phyloP scores from a whole-genome alignment of 2,797 vertebrate species.

The Chaetophractus vellerosus region DNA sequence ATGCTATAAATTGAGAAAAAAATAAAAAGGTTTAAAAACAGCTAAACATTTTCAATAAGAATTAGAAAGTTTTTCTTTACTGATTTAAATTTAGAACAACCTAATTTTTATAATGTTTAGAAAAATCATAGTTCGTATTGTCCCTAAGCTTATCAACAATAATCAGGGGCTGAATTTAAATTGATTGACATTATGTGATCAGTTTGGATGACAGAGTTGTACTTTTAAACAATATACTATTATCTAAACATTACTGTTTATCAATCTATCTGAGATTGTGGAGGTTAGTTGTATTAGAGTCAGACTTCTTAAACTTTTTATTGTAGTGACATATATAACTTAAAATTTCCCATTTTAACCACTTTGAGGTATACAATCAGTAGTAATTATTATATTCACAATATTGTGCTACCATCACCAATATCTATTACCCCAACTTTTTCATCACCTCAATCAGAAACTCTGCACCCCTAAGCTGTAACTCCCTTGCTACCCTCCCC shows the following conservation, averaged over 20 bases:
- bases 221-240: constrained; percentile 38
- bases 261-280: constrained; percentile 27
- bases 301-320: not conserved
- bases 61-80: constrained; percentile 62
- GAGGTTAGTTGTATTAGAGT: not conserved
- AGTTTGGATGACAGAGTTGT: constrained; percentile 55
- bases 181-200: constrained; percentile 54
- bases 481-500: no score
- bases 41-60: constrained; percentile 74
- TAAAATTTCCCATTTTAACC: no score
- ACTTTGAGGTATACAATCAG: no score
- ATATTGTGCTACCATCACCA: no score
- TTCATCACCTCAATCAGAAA: no score
- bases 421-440: no score
- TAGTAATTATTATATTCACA: no score
- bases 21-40: constrained; percentile 79
- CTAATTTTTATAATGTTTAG: constrained; percentile 62
- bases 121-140: constrained; percentile 51
- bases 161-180: constrained; percentile 59
- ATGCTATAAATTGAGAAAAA: constrained; percentile 57
- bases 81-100: constrained; percentile 68
- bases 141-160: constrained; percentile 49
- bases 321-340: no score
- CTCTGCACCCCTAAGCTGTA: no score
- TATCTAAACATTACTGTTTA: constrained; percentile 59